Conservation (phyloP, 2,888 invertebrate genomes). For the Masnerella sp. region DNA sequence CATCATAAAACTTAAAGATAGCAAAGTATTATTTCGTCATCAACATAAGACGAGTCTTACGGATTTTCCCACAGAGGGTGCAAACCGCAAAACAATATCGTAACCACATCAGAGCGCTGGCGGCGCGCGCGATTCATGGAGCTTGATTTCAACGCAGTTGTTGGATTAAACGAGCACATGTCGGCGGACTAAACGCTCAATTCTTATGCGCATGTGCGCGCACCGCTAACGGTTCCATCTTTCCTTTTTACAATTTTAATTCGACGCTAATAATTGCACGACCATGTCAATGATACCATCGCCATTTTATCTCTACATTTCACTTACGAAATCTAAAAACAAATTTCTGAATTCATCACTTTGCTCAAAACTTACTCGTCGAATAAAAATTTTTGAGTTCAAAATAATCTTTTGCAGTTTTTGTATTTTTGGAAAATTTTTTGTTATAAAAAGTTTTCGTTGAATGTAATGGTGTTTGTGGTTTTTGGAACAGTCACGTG, state of each 20-base stretch:
- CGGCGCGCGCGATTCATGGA: constrained; percentile 59
- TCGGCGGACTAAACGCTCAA: constrained; percentile 43
- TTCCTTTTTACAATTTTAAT: constrained; percentile 30
- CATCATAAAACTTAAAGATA: no score
- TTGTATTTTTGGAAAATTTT: no score
- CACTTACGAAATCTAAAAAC: neutral
- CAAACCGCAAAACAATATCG: constrained; percentile 68
- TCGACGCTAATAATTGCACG: constrained; percentile 29
- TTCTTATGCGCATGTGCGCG: constrained; percentile 19
- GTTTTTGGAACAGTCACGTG: no score
- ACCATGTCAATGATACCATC: constrained; percentile 30
- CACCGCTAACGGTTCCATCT: constrained; percentile 22
- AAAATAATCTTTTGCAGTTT: no score
- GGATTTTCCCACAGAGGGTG: constrained; percentile 69
- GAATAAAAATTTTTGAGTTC: no score
- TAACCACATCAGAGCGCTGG: constrained; percentile 68
- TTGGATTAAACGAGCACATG: constrained; percentile 60
- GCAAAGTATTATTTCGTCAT: constrained; percentile 53
- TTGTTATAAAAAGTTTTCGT: no score
- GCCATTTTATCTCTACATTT: constrained; percentile 1
- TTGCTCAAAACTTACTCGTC: no score
- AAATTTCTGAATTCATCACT: no score
- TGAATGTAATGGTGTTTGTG: no score
- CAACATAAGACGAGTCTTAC: constrained; percentile 56
- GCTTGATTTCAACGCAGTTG: constrained; percentile 59